Conservation (phyloP, 2,797 vertebrate genomes). For the Mus spretus region DNA sequence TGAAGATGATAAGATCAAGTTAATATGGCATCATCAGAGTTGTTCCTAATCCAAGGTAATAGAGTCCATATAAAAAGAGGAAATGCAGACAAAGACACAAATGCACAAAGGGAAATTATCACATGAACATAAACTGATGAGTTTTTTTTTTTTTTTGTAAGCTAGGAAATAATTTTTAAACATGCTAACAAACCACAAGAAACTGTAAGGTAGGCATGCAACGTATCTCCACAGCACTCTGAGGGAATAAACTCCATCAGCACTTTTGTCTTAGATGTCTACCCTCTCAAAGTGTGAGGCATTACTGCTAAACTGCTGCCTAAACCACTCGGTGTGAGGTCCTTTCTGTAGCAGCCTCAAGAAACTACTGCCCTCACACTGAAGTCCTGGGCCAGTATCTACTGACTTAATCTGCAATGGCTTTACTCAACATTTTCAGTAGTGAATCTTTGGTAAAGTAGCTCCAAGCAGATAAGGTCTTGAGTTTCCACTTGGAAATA, state of each 20-base stretch:
- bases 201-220: background rate
- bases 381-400: conserved; percentile 23
- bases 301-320: background rate
- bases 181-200: conserved; percentile 35
- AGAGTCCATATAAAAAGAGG: background rate
- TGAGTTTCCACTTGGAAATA: background rate
- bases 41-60: background rate
- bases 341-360: conserved; percentile 10
- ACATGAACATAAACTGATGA: background rate
- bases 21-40: conserved; percentile 31
- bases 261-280: background rate
- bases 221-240: background rate
- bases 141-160: background rate
- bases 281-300: background rate
- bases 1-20: conserved; percentile 15
- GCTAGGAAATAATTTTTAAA: background rate
- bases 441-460: conserved; percentile 37
- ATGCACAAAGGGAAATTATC: background rate
- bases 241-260: conserved; percentile 16
- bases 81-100: background rate
- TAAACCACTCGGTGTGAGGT: background rate
- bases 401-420: conserved; percentile 15
- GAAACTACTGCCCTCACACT: background rate
- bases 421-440: conserved; percentile 3
- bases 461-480: background rate